Conservation (phyloP, 2,113 vertebrate genomes). For the Indicator indicator region DNA sequence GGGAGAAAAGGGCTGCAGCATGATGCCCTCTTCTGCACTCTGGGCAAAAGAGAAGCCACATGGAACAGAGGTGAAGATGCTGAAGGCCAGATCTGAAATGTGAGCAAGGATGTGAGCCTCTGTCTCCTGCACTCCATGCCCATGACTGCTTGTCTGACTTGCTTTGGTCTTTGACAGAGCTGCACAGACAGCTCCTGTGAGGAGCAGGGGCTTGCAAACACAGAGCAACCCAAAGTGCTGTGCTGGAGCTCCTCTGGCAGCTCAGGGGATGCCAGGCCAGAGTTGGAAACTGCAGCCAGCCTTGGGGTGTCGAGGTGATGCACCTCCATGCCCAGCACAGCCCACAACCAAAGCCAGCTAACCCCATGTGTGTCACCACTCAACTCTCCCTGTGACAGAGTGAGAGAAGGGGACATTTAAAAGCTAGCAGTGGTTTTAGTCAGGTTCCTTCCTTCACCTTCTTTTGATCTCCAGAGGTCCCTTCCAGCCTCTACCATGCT, state of each 20-base stretch:
- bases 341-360: background rate
- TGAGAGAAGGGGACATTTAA: background rate
- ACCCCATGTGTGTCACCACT: fast-evolving
- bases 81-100: fast-evolving
- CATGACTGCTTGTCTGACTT: background rate
- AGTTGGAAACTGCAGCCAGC: too few relatives aligned
- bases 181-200: background rate
- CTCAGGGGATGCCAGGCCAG: background rate
- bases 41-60: background rate
- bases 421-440: background rate
- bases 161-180: background rate
- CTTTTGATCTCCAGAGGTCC: too few relatives aligned
- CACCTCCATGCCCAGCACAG: background rate
- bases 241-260: background rate
- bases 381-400: fast-evolving
- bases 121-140: background rate
- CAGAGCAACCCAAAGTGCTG: background rate
- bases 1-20: background rate
- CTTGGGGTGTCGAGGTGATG: too few relatives aligned
- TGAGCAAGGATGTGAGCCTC: background rate
- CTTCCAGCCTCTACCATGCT: too few relatives aligned
- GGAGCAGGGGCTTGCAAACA: background rate
- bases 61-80: background rate
- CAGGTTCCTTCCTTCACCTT: background rate
- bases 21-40: background rate